Base-by-base conservation (phyloP, 2,113 vertebrate species). In the Manacus vitellinus region DNA sequence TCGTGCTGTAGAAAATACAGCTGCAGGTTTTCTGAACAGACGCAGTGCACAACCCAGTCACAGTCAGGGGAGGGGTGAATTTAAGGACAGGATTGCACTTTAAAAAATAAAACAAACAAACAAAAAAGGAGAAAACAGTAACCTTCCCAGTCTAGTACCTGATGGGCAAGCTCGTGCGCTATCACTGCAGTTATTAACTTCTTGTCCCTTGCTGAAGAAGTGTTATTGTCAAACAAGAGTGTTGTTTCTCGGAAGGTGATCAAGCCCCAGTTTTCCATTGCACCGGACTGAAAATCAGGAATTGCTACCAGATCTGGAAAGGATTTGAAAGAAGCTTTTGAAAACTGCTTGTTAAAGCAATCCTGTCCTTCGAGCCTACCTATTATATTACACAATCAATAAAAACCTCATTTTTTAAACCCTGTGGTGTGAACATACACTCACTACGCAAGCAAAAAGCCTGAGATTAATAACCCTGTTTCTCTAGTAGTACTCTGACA, bases 191-290 rank as follows among this genome's bases (percentile, higher is more conserved):
- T 98, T 82, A 99, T 97, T n/a, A 98, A 91, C 95, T 99, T 99
- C 96, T 98, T 99, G 96, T 99, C 99, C 23, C 97, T 95, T 41
- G 88, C 88, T 62, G 99, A 99, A 76, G 99, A 99, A 56, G 98
- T 97, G 12, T 41, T 91, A 23, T 88, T 97, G 30, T 98, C 98
- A 94, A 98, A 98, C 55, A 99, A 97, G 59, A 99, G 98, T 6
- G 98, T 58, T 51, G 98, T 98, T 97, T 99, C 99, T 86, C 98
- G 98, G 93, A 99, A 99, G 37, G 98, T 99, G 94, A 99, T 98
- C 80, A 99, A 98, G 23, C 99, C 99, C 99, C 99, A 99, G 92
- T 99, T 99, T 97, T 99, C 99, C 99, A 99, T 99, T 65, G 99
- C 99, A 93, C 98, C 99, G 6, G 99, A 98, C 92, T 99, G 97